Evolutionary conservation across 53 echinoderm and acorn worm genomes (phyloP), one percentile per base, ranked within the genome.

Genomic region (Henricia sp.): DNA sequence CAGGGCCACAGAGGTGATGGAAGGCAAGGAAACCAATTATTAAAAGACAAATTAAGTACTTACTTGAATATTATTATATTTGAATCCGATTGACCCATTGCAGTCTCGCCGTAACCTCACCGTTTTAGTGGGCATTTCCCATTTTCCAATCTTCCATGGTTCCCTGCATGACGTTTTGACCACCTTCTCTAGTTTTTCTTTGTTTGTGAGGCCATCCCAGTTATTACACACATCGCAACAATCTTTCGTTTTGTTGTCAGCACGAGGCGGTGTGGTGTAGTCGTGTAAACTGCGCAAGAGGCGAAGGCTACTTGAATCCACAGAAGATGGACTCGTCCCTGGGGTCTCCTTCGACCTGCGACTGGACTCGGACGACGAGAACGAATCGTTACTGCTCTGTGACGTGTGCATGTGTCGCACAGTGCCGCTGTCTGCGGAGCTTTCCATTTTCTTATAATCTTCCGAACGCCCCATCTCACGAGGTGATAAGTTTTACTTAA

Each of bases 61-160:
- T 71, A 84, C 85, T 35, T 59, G 30, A 9, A 72, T 72, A 21
- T 44, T 24, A 27, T 0, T 58, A 72, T 84, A 84, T 16, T 13
- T 14, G 72, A 84, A 71, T 9, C 85, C 71, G 4, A 84, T 20
- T 20, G n/a, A 21, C 30, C 85, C 85, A 13, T 82, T 66, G 35
- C 6, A 27, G 37, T 34, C 43, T 1, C 72, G 80, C 19, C 19
- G 3, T 14, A 80, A 30, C 14, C 9, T 64, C 32, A 80, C 48
- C 1, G 29, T 80, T 20, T 24, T 38, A 9, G 48, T 43, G 17
- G 12, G 20, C 0, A 0, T 20, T 19, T 21, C 43, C 80, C 80
- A 80, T 11, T 65, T n/a, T 43, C 48, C 16, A 64, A 63, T 64
- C 10, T 46, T 1, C 35, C 64, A 62, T 28, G 80, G 80, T 4